Percentiles rank a stretch among this genome's conserved stretches.
These are phyloP conservation scores for Alauda arvensis DNA, from an alignment of 2,797 vertebrate species.

Conservation along the genomic window DNA sequence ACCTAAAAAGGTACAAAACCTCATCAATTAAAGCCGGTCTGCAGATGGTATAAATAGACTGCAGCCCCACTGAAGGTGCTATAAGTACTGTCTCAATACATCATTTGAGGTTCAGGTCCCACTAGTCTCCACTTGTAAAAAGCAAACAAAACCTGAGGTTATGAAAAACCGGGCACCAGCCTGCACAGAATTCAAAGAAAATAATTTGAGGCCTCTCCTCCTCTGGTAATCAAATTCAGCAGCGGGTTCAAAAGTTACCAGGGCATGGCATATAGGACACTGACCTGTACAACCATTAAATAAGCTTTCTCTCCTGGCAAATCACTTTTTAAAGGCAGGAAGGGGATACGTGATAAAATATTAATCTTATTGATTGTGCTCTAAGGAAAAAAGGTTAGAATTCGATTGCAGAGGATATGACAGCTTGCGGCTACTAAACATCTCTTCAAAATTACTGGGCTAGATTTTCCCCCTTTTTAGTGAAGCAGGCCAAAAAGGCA, in stretches of 20 bases:
- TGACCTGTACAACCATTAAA: background rate
- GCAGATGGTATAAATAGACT: background rate
- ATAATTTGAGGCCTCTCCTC: background rate
- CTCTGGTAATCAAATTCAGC: background rate
- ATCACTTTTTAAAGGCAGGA: background rate
- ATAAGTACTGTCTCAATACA: background rate
- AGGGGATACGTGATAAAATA: conserved; percentile 6
- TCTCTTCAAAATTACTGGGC: background rate
- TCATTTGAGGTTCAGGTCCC: background rate
- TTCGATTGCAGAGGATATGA: background rate
- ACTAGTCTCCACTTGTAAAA: background rate
- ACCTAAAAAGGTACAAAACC: conserved; percentile 30
- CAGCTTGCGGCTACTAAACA: background rate
- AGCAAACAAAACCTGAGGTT: background rate
- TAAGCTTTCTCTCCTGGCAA: background rate
- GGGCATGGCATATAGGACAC: background rate
- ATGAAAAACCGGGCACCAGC: background rate
- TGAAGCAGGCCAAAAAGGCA: background rate
- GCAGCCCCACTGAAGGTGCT: background rate
- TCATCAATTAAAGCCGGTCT: background rate
- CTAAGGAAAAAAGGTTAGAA: background rate
- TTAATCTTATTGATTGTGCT: background rate
- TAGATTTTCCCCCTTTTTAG: background rate
- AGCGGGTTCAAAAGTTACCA: background rate
- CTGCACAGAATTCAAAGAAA: background rate